Conservation (phyloP, 2,797 vertebrate genomes). For the Acanthurus tractus region DNA sequence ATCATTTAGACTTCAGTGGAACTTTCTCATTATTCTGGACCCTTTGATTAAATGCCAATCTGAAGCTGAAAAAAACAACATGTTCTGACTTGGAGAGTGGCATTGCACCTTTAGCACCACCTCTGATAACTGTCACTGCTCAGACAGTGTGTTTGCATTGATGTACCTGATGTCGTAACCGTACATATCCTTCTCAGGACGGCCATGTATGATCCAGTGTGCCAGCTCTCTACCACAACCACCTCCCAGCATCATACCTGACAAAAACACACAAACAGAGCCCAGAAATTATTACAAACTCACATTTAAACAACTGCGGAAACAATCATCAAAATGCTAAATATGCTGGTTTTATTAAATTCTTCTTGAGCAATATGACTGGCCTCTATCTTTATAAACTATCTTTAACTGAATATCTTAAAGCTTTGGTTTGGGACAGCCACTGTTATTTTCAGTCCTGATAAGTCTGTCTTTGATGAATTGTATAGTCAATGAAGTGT, state of each 20-base stretch:
- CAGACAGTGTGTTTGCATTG: neutral
- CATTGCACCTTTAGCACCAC: neutral
- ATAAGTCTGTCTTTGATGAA: neutral
- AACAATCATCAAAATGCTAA: neutral
- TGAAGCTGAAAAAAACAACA: neutral
- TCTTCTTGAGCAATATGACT: too few species aligned
- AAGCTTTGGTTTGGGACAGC: too few species aligned
- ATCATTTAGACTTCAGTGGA: constrained; percentile 15
- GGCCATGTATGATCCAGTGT: constrained; percentile 93
- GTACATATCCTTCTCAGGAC: constrained; percentile 97
- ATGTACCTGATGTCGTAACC: constrained; percentile 94
- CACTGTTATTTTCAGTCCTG: too few species aligned
- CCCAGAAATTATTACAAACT: neutral
- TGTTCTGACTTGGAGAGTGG: neutral
- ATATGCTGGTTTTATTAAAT: neutral
- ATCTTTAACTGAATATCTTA: too few species aligned
- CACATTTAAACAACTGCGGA: neutral
- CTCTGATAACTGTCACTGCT: neutral
- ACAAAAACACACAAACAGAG: neutral
- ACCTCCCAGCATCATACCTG: constrained; percentile 98
- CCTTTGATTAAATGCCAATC: constrained; percentile 23
- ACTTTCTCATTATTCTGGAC: neutral
- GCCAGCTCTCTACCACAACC: constrained; percentile 97
- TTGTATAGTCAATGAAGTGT: neutral
- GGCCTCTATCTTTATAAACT: too few species aligned